A percentile compares a stretch with the other conserved stretches of the same genome.
Conservation (phyloP, 2,888 invertebrate genomes). For the Ariolimax columbianus region DNA sequence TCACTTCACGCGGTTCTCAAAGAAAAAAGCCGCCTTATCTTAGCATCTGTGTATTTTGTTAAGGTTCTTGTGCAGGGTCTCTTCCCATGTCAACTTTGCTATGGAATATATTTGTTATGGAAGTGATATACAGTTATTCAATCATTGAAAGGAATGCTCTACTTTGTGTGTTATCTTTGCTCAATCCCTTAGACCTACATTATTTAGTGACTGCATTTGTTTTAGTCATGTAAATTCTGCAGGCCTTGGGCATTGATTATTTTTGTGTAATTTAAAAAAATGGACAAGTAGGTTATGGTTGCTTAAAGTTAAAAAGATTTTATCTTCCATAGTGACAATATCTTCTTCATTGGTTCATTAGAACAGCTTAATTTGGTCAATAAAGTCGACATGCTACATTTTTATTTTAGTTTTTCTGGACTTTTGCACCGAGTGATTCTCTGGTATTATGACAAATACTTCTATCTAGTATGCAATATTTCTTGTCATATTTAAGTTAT, state of each 20-base stretch:
- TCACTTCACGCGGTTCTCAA: slow-evolving; percentile 52
- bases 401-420: background rate
- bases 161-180: background rate
- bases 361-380: background rate
- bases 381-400: background rate
- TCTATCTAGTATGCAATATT: background rate
- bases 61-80: background rate
- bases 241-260: slow-evolving; percentile 8
- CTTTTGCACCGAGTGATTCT: background rate
- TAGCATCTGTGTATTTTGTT: slow-evolving; percentile 30
- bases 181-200: slow-evolving; percentile 20
- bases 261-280: background rate
- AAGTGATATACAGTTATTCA: slow-evolving; percentile 29
- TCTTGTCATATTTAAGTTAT: background rate
- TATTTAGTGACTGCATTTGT: slow-evolving; percentile 24
- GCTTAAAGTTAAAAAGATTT: background rate
- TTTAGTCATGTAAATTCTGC: slow-evolving; percentile 3
- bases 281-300: background rate
- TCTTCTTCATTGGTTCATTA: background rate
- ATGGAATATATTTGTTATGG: background rate
- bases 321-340: background rate
- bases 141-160: slow-evolving; percentile 8
- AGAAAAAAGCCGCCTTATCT: slow-evolving; percentile 48
- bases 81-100: slow-evolving; percentile 15
- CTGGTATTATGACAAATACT: background rate